Base-by-base conservation (phyloP, 2,888 invertebrate genomes). In the Crepidodera aurea region DNA sequence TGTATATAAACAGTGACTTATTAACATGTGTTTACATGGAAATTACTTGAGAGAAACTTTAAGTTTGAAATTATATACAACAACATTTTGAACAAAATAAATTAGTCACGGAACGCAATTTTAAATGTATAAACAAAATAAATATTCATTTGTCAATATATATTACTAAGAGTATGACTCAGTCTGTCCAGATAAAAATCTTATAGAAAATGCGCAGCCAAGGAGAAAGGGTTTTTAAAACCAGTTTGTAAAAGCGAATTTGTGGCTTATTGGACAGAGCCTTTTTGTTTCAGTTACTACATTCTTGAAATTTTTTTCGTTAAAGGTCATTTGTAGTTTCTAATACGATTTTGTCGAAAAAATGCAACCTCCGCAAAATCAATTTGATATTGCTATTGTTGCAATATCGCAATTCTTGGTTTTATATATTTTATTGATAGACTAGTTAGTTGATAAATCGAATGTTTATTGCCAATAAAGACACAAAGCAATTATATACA, bases 231-330 rank as follows among this genome's bases (percentile, higher is more conserved):
- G 12, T 37, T 34, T 37, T 3, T 16, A 10, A 40, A 40, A 40
- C 10, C 10, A 18, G 40, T 18, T 12, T 10, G 13, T 40, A 44
- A 44, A 54, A 29, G 42, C 29, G 15, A 44, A 40, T 40, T 16
- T 25, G 50, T 16, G 8, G 0, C 15, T 27, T n/a, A 40, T 16
- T 53, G 40, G 37, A 3, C 19, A 16, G 8, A 16, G 42, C 39
- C 54, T 40, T 51, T 54, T 29, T 27, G 42, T 42, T 29, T 54
- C 42, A 32, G 42, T 29, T 44, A 32, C 53, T 6, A 54, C 54
- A 54, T 54, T 54, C 54, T 19, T 54, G 8, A 42, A 42, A 54
- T 54, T 29, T 54, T 53, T 54, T 18, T 44, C 54, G 7, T 27
- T 13, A 44, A 40, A 32, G 40, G 29, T 54, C 54, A 44, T 18